Percentiles rank a stretch among this genome's conserved stretches.
phyloP scores from a whole-genome alignment of 2,888 invertebrate species.

The Thecocarcelia acutangulata region DNA sequence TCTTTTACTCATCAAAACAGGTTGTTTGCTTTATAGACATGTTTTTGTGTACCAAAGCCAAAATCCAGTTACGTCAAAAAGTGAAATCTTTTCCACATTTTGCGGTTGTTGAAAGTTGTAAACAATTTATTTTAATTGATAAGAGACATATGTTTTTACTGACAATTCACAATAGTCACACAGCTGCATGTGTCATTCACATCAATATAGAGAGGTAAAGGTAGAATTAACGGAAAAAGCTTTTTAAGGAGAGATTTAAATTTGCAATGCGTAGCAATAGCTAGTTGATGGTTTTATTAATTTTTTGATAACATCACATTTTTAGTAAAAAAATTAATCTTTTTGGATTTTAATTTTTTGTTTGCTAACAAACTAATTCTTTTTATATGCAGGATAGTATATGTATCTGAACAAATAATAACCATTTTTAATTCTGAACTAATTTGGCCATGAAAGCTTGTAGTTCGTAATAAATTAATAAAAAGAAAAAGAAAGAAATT shows the following conservation, averaged over 20 bases:
- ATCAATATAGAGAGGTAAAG: conserved; percentile 15
- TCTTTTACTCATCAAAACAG: conserved; percentile 23
- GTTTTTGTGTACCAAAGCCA: neutral
- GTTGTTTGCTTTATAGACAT: conserved; percentile 10
- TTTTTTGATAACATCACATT: too few species aligned
- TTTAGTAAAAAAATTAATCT: too few species aligned
- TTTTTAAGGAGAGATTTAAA: neutral
- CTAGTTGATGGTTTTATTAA: too few species aligned
- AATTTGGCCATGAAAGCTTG: too few species aligned
- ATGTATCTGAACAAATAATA: too few species aligned
- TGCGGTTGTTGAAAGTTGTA: conserved; percentile 24
- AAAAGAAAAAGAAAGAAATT: too few species aligned
- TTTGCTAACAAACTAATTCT: too few species aligned
- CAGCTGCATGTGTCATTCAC: conserved; percentile 38
- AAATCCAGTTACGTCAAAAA: conserved; percentile 63
- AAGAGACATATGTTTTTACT: conserved; percentile 51
- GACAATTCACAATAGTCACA: conserved; percentile 48
- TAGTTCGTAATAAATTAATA: too few species aligned
- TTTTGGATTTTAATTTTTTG: too few species aligned
- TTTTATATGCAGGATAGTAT: too few species aligned
- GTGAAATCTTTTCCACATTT: conserved; percentile 32
- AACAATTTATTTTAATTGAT: conserved; percentile 44
- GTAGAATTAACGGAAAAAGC: neutral
- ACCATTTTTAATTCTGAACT: too few species aligned
- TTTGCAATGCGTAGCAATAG: too few species aligned